These are phyloP conservation scores for Leptinotarsa lineolata DNA, from an alignment of 1,140 invertebrate genomes.

Conservation along the genomic window DNA sequence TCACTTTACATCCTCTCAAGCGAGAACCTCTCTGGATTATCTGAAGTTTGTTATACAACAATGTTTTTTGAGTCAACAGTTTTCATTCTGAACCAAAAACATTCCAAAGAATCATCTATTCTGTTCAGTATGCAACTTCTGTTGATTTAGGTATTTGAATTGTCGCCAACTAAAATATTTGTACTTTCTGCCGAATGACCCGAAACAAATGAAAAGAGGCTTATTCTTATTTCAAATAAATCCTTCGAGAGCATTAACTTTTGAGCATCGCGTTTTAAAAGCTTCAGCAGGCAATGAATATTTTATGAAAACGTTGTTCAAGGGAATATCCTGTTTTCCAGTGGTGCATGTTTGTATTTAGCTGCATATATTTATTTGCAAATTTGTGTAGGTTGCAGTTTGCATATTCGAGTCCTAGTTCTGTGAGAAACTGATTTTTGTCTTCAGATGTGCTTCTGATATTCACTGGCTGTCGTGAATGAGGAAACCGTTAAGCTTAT, in stretches of 20 bases:
- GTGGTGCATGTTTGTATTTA: background rate
- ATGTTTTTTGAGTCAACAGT: no score
- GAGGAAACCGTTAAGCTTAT: no score
- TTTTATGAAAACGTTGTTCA: conserved; percentile 12
- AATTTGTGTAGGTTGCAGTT: no score
- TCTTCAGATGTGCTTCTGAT: no score
- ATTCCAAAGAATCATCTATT: no score
- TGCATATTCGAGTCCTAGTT: no score
- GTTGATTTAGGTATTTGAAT: background rate
- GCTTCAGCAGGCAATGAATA: conserved; percentile 20
- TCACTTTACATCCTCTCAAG: no score
- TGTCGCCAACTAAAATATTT: background rate
- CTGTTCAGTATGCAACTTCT: background rate
- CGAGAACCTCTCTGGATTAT: no score
- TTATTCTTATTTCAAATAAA: conserved; percentile 14
- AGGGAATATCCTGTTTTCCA: background rate
- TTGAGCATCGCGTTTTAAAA: conserved; percentile 10
- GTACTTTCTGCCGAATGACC: background rate
- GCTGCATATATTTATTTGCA: background rate
- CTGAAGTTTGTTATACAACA: no score
- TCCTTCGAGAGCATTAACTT: conserved; percentile 22
- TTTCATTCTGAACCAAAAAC: no score
- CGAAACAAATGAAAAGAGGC: conserved; percentile 11
- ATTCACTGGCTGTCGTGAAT: no score
- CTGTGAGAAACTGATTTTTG: no score